phyloP scores from a whole-genome alignment of 2,888 invertebrate species.

The Kryphioiulus occultus region DNA sequence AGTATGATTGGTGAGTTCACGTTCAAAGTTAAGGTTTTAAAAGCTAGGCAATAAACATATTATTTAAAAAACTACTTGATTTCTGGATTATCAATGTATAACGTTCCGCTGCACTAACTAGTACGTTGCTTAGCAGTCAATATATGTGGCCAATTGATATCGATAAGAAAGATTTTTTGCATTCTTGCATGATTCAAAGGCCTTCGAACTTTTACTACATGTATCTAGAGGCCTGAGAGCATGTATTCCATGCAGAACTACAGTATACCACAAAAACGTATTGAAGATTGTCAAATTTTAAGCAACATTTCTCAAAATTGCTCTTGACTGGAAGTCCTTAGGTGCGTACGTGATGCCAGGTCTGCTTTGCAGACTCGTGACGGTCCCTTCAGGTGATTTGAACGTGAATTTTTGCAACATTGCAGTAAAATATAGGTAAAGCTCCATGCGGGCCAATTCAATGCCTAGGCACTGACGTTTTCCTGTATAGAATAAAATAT shows the following conservation, averaged over 20 bases:
- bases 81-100: too few relatives aligned
- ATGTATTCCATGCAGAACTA: too few relatives aligned
- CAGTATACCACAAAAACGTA: too few relatives aligned
- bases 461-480: constrained; percentile 49
- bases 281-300: too few relatives aligned
- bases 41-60: neutral
- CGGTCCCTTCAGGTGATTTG: neutral
- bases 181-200: neutral
- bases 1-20: neutral
- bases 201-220: too few relatives aligned
- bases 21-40: neutral
- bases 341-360: neutral
- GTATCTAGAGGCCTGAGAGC: too few relatives aligned
- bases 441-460: constrained; percentile 42
- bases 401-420: constrained; percentile 46
- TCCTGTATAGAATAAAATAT: constrained; percentile 41
- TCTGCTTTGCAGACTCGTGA: neutral
- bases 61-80: too few relatives aligned
- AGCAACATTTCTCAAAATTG: neutral
- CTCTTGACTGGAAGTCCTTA: neutral
- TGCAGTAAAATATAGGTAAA: constrained; percentile 45
- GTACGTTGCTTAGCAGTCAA: too few relatives aligned
- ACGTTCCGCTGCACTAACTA: too few relatives aligned
- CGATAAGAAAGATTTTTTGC: too few relatives aligned
- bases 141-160: too few relatives aligned